A percentile compares a stretch with the other conserved stretches of the same genome.
Evolutionary conservation across 2,797 vertebrate species (phyloP).

Genomic region (Sciurus carolinensis): DNA sequence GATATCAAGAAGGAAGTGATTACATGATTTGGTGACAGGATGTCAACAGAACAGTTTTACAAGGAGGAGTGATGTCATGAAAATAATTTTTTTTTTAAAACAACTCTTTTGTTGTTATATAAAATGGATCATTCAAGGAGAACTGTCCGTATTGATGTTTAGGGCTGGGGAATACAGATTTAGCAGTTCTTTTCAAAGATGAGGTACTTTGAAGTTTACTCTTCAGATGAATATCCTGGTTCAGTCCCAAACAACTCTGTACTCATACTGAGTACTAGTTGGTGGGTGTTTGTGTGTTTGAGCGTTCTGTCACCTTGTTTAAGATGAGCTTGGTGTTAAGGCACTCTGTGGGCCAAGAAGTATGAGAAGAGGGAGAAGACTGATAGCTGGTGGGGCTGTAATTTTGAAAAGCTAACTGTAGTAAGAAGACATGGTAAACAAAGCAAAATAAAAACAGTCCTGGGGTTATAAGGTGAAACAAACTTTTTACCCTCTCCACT

Average conservation of each 20-base stretch:
- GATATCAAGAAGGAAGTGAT: constrained; percentile 3
- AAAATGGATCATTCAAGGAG: not conserved
- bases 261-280: not conserved
- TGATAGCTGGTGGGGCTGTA: not conserved
- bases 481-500: not conserved
- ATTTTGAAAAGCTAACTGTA: constrained; percentile 39
- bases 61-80: constrained; percentile 47
- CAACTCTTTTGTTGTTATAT: not conserved
- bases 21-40: constrained; percentile 20
- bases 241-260: not conserved
- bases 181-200: constrained; percentile 13
- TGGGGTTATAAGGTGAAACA: constrained; percentile 9
- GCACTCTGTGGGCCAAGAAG: constrained; percentile 10
- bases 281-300: not conserved
- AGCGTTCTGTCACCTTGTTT: not conserved
- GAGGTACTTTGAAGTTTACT: constrained; percentile 19
- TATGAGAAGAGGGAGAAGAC: constrained; percentile 19
- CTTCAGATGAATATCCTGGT: not conserved
- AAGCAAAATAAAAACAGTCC: not conserved
- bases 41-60: constrained; percentile 38
- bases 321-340: constrained; percentile 10
- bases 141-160: not conserved
- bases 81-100: constrained; percentile 39
- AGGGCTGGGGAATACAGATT: not conserved
- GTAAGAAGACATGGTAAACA: constrained; percentile 1